A percentile compares a stretch with the other conserved stretches of the same genome.
These are phyloP conservation scores for Volucella inanis DNA, from an alignment of 2,888 invertebrate species.

Conservation along the genomic window DNA sequence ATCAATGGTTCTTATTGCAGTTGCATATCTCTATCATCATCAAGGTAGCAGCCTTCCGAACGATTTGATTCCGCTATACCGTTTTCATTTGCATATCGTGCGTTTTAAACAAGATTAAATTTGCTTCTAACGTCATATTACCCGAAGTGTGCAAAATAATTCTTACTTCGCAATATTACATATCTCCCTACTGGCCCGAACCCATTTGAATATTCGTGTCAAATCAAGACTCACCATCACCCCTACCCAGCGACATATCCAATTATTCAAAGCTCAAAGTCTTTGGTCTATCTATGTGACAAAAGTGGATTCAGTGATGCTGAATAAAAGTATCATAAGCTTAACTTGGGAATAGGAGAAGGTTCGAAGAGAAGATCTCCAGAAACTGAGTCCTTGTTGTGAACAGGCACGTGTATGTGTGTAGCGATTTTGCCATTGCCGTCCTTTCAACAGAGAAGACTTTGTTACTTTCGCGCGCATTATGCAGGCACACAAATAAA, in stretches of 20 bases:
- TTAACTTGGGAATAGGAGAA: constrained; percentile 59
- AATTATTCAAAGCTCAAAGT: constrained; percentile 67
- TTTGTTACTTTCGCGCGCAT: constrained; percentile 63
- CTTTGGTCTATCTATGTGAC: constrained; percentile 55
- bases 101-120: constrained; percentile 62
- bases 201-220: constrained; percentile 24
- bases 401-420: neutral
- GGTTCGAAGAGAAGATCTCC: constrained; percentile 50
- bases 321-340: constrained; percentile 73
- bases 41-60: too few species aligned
- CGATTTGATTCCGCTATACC: neutral
- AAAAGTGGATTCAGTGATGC: constrained; percentile 72
- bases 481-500: constrained; percentile 74
- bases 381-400: constrained; percentile 64
- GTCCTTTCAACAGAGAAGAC: constrained; percentile 21
- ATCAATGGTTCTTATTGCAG: too few species aligned
- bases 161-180: constrained; percentile 36
- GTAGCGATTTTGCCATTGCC: constrained; percentile 31
- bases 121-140: constrained; percentile 52
- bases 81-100: constrained; percentile 22
- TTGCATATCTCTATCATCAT: too few species aligned
- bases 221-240: constrained; percentile 17
- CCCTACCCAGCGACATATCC: constrained; percentile 59
- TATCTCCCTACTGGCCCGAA: too few species aligned
- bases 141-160: constrained; percentile 57